Evolutionary conservation across 2,888 invertebrate species (phyloP).

Genomic region (Latrodectus hesperus): DNA sequence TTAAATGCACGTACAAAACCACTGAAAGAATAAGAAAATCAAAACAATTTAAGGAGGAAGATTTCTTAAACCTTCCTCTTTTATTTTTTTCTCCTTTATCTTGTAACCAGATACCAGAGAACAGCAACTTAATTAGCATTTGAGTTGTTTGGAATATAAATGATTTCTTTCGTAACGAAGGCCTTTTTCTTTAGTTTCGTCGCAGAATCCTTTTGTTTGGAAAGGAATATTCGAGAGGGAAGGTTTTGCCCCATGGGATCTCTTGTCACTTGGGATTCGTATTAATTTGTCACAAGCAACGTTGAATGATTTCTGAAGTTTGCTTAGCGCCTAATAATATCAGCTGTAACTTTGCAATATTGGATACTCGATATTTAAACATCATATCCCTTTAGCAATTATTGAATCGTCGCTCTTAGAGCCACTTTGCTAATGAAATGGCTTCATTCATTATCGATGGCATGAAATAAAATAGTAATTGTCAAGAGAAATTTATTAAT

Average conservation of each 20-base stretch:
- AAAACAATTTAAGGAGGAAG: constrained; percentile 21
- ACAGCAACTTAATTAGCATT: constrained; percentile 57
- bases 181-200: neutral
- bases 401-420: neutral
- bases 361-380: constrained; percentile 29
- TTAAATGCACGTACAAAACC: constrained; percentile 18
- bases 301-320: neutral
- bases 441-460: constrained; percentile 31
- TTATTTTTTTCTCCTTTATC: constrained; percentile 13
- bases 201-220: constrained; percentile 23
- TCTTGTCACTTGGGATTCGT: constrained; percentile 11
- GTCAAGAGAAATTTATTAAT: neutral
- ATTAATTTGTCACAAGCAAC: neutral
- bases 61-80: constrained; percentile 32
- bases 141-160: constrained; percentile 41
- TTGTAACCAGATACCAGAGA: neutral
- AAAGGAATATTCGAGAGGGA: constrained; percentile 9
- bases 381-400: constrained; percentile 11
- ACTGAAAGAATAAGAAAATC: constrained; percentile 1
- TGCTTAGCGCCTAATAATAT: neutral
- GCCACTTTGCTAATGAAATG: constrained; percentile 46
- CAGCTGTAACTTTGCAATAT: neutral
- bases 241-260: constrained; percentile 7
- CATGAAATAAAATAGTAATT: neutral
- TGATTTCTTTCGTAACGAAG: constrained; percentile 19